phyloP scores from a whole-genome alignment of 2,888 invertebrate genomes.

The Glyphotaelius pellucidus region DNA sequence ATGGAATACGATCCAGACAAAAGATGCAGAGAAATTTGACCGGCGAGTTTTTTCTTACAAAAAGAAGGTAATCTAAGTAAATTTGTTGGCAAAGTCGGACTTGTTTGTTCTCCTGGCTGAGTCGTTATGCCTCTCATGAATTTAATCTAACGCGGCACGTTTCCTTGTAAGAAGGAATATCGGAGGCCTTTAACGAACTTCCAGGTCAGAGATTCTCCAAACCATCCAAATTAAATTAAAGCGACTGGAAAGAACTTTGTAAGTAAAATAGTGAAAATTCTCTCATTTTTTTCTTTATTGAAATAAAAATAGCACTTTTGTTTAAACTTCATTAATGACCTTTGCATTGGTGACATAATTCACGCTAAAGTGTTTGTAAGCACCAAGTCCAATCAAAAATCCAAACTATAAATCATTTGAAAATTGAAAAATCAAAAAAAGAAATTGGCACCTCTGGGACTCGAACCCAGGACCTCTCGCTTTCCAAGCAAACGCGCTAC shows the following conservation, averaged over 20 bases:
- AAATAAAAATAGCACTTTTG: background rate
- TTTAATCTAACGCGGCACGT: constrained; percentile 25
- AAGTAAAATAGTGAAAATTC: background rate
- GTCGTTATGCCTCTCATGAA: constrained; percentile 24
- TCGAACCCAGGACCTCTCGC: no score
- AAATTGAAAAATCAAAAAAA: no score
- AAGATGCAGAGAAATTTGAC: background rate
- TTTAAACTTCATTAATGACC: background rate
- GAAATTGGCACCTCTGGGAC: no score
- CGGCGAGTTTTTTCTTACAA: background rate
- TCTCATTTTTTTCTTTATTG: background rate
- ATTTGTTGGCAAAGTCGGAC: background rate
- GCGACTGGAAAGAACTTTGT: background rate
- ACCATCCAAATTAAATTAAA: background rate
- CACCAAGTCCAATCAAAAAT: no score
- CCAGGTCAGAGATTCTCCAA: background rate
- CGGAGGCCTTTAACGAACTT: background rate
- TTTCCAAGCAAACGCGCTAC: no score
- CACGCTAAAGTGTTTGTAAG: no score
- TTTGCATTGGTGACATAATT: no score
- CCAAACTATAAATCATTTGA: no score
- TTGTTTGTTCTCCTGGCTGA: background rate
- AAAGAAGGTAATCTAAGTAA: background rate
- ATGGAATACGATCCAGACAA: background rate
- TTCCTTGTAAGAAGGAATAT: constrained; percentile 5